These are phyloP conservation scores for Paramormyrops hopkinsi DNA, from an alignment of 2,797 vertebrate species.

Conservation along the genomic window DNA sequence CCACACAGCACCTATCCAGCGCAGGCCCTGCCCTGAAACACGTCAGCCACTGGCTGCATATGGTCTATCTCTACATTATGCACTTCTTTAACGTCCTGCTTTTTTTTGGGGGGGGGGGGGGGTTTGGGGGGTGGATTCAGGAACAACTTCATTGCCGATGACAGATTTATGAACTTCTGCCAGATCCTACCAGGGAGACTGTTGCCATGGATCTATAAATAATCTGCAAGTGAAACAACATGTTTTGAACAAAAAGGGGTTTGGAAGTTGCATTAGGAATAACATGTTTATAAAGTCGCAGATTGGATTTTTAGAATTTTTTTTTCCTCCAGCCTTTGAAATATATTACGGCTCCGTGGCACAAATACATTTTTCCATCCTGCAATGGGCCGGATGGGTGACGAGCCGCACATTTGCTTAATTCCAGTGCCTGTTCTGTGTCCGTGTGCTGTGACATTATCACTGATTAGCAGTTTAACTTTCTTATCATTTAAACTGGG, in stretches of 20 bases:
- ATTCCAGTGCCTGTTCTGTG: background rate
- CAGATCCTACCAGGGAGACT: constrained; percentile 63
- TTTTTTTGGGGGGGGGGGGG: constrained; percentile 30
- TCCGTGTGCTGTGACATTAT: background rate
- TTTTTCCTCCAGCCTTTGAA: background rate
- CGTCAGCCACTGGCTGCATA: constrained; percentile 59
- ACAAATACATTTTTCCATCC: background rate
- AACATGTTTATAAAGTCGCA: background rate
- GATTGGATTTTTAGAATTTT: background rate
- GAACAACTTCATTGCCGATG: constrained; percentile 66
- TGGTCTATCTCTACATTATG: constrained; percentile 60
- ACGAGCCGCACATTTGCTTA: background rate
- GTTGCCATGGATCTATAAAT: constrained; percentile 70
- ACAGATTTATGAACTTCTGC: constrained; percentile 72
- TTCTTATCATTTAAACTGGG: background rate
- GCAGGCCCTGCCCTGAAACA: constrained; percentile 26
- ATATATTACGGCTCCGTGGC: background rate
- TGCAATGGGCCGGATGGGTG: background rate
- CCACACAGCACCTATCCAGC: constrained; percentile 42
- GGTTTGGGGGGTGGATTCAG: constrained; percentile 54
- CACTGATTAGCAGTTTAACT: background rate
- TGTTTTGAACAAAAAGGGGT: constrained; percentile 49
- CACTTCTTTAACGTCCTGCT: constrained; percentile 56
- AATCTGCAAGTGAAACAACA: constrained; percentile 59
- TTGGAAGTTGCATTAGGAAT: background rate